phyloP scores from a whole-genome alignment of 2,888 invertebrate genomes.

The Drosophila nr. perissopoda region DNA sequence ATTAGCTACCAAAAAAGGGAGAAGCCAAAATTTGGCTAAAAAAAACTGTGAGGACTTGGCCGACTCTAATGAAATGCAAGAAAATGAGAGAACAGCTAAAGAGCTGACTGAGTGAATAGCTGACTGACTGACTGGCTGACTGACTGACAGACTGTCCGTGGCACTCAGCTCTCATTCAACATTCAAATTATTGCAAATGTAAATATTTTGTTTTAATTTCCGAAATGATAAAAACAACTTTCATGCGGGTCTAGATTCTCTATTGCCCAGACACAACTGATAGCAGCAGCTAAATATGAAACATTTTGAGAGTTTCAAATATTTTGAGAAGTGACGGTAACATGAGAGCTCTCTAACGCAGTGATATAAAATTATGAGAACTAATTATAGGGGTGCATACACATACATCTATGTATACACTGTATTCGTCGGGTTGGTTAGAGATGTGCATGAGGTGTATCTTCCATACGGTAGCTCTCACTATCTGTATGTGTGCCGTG shows the following conservation, averaged over 20 bases:
- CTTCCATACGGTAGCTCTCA: constrained; percentile 32
- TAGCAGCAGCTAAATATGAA: constrained; percentile 25
- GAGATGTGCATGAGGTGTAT: constrained; percentile 50
- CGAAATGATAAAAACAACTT: constrained; percentile 60
- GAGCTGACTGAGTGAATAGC: constrained; percentile 8
- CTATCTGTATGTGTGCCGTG: constrained; percentile 40
- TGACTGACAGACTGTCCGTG: constrained; percentile 22
- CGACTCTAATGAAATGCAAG: constrained; percentile 42
- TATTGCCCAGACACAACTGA: constrained; percentile 1
- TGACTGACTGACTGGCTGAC: constrained; percentile 3
- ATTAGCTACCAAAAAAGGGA: constrained; percentile 55
- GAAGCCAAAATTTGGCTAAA: constrained; percentile 38
- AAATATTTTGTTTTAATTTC: constrained; percentile 79
- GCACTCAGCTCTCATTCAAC: constrained; percentile 34
- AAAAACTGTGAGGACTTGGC: constrained; percentile 19
- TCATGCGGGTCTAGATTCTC: constrained; percentile 59
- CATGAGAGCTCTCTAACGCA: constrained; percentile 53
- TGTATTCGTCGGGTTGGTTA: constrained; percentile 15
- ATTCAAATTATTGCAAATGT: constrained; percentile 73
- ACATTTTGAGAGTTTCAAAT: constrained; percentile 33
- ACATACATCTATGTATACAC: neutral
- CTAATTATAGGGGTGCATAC: constrained; percentile 74
- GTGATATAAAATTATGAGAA: constrained; percentile 74
- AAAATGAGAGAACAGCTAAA: constrained; percentile 18
- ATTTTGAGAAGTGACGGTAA: constrained; percentile 42